Base-by-base conservation (phyloP, 2,113 vertebrate genomes). In the Addax nasomaculatus region DNA sequence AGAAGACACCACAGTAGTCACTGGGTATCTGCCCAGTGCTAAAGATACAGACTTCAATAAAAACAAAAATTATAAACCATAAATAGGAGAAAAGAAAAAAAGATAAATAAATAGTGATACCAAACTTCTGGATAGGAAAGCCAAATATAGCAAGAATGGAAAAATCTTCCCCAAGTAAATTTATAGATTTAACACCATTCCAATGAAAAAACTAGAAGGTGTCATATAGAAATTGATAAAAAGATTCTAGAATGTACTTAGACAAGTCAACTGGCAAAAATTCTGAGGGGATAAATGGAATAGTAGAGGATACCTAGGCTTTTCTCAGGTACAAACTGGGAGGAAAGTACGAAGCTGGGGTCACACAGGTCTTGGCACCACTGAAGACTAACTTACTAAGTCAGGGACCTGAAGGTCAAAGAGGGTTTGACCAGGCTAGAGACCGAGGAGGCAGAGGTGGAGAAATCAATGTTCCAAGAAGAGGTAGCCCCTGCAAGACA, bases 181-280 rank as follows among this genome's bases (percentile, higher is more conserved):
- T 55, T 78, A 73, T 39, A 94, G 53, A 58, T 90, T 53, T 87
- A 94, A 90, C 17, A 97, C 25, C 4, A 80, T 79, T 88, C 36
- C 58, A 81, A 76, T 94, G 17, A 91, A 97, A 93, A 95, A 73
- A 49, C 27, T 55, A 97, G 49, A 94, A 62, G 55, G 47, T 89
- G 33, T 29, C 67, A 86, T 39, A 84, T 5, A 85, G 70, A 93
- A 92, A n/a, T 58, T 23, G 53, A 94, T 55, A 45, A 90, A 85
- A 88, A 53, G 83, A 90, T 84, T 79, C 16, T 70, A 53, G 43
- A 93, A 93, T 43, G 53, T 95, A 39, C 73, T 89, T 45, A 87
- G 93, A 95, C 64, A 93, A 93, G 60, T 12, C 58, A 91, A 73
- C 3, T 5, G 51, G 49, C 43, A 85, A 81, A 51, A 87, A 83